A percentile compares a stretch with the other conserved stretches of the same genome.
Conservation (phyloP, 2,797 vertebrate genomes). For the Phalanger gymnotis region DNA sequence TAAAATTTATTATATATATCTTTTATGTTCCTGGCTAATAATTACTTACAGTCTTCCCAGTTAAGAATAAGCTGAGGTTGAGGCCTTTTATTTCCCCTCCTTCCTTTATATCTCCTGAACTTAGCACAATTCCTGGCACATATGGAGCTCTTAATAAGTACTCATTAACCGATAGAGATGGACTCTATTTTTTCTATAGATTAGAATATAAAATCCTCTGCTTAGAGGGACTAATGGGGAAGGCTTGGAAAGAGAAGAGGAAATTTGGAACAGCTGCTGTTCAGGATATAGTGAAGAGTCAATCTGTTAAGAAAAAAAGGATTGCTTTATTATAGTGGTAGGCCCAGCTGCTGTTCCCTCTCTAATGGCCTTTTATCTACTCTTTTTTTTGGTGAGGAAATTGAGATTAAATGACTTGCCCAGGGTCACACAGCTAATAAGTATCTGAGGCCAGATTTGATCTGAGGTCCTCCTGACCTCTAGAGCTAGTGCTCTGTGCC, state of each 20-base stretch:
- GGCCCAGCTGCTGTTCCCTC: no score
- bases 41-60: background rate
- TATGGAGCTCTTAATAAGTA: constrained; percentile 33
- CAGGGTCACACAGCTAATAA: no score
- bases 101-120: background rate
- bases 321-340: no score
- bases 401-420: no score
- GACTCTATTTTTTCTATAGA: constrained; percentile 24
- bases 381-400: no score
- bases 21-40: no score
- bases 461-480: no score
- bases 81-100: background rate
- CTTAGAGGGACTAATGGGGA: background rate
- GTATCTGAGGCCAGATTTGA: no score
- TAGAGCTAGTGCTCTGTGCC: no score
- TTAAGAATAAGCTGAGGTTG: background rate
- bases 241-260: background rate
- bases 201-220: background rate
- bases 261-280: background rate
- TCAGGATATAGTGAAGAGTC: background rate
- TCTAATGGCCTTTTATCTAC: no score
- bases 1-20: no score
- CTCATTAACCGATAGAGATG: background rate
- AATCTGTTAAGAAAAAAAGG: no score
- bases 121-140: background rate